These are phyloP conservation scores for Drosophila arizonae DNA, from an alignment of 1,140 invertebrate species.

Conservation along the genomic window DNA sequence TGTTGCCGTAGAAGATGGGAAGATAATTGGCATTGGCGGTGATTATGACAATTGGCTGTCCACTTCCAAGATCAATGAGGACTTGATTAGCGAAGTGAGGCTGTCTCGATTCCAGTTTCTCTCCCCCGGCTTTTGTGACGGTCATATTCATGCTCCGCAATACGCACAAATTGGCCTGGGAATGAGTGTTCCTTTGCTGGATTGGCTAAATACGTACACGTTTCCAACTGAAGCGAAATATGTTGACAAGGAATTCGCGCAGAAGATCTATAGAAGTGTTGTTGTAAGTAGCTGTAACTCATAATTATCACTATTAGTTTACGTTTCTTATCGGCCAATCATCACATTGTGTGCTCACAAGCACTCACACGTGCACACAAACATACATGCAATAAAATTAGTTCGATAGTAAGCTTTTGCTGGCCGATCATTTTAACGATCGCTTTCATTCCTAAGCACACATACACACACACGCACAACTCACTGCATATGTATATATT, in stretches of 20 bases:
- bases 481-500: not conserved
- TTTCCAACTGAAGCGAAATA: conserved; percentile 92
- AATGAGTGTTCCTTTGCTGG: conserved; percentile 89
- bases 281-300: conserved; percentile 86
- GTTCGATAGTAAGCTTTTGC: not conserved
- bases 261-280: conserved; percentile 88
- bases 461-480: not conserved
- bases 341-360: not conserved
- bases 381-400: not conserved
- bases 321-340: conserved; percentile 35
- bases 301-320: conserved; percentile 6
- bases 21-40: conserved; percentile 66
- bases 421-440: not conserved
- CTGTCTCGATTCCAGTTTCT: conserved; percentile 87
- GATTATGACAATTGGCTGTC: conserved; percentile 51
- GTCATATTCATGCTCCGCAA: conserved; percentile 95
- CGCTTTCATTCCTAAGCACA: conserved; percentile 6
- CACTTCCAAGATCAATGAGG: not conserved
- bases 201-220: conserved; percentile 94
- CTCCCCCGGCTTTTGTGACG: conserved; percentile 94
- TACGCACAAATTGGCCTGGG: conserved; percentile 92
- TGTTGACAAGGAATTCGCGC: conserved; percentile 87
- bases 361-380: not conserved
- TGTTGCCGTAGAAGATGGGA: conserved; percentile 62
- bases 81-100: conserved; percentile 46